Base-by-base conservation (phyloP, 1,140 invertebrate genomes). In the Nylanderia fulva region DNA sequence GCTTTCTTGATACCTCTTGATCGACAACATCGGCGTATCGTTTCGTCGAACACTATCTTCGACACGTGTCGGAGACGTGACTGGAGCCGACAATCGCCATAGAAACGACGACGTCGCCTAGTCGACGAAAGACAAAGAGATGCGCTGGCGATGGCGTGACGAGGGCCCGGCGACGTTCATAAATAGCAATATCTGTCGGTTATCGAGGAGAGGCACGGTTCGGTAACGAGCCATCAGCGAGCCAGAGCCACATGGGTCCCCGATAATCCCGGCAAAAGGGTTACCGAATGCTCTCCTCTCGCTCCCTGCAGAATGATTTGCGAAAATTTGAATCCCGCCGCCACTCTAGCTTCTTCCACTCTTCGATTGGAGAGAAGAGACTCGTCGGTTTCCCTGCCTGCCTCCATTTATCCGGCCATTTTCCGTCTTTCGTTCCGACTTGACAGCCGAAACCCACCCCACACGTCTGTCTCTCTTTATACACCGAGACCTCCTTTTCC, bases 141-240 rank as follows among this genome's bases (percentile, higher is more conserved):
- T 71, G 58, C 27, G 84, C 58, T 54, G 68, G 45, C 45, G 80
- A 48, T 69, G 54, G 63, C 63, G 85, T 79, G 74, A 88, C 77
- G 72, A 76, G 79, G 79, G 85, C 89, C 56, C 83, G 68, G 56
- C 86, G 89, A 82, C 86, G 86, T 90, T 91, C 93, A 93, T 94
- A 94, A 94, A 94, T 94, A 94, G 93, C 89, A 92, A 93, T 94
- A 94, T 93, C 93, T 94, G 93, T 94, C 93, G 92, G 92, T 92
- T 91, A 93, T 93, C 92, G 92, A 91, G 90, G 90, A 89, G 91
- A 91, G 90, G 82, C 90, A 86, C 87, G 90, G 88, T 92, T 89
- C 75, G 86, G 92, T 94, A 94, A 94, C 93, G 93, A 94, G 93
- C 94, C 93, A 94, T 94, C 92, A 92, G 90, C 90, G 89, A 90